Evolutionary conservation across 2,113 vertebrate genomes (phyloP), one percentile per base, ranked within the genome.

Genomic region (Bufo bufo): DNA sequence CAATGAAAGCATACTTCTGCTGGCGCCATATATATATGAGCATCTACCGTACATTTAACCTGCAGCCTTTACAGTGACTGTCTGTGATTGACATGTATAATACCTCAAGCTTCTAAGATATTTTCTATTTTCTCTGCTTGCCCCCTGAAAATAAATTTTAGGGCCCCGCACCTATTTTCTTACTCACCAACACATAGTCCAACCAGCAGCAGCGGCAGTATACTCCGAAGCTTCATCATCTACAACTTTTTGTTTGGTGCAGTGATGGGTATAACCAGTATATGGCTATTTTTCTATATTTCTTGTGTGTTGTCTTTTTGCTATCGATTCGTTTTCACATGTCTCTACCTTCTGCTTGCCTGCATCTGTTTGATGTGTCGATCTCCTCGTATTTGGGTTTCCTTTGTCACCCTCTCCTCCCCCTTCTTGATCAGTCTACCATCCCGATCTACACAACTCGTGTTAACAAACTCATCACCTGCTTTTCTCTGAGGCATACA

Each of bases 401-500:
- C 45, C 58, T 61, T 17, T 47, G 6, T 17, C 9, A 12, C 9
- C 74, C 66, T 47, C 75, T 49, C 74, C 77, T 72, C 43, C 47
- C 16, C 17, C 47, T 77, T 86, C 58, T 54, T 3, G 17, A 63
- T 66, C 7, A 33, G 2, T 49, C 23, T 14, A 6, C 52, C 6
- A 23, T 13, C 54, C 23, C n/a, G 33, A 16, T 77, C 75, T 66
- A 52, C 13, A 45, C 47, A 58, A 45, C 23, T 66, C 85, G 13
- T 50, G 54, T 54, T 66, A 4, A 3, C 6, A 33, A 47, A 12
- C 8, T 47, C 2, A 16, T 23, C 71, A 75, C 54, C 56, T 82
- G 71, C 19, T 45, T 54, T 54, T 9, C 54, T 85, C 69, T 90
- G 91, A 92, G 89, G 72, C 33, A 12, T n/a, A 65, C n/a, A 65